Conservation (phyloP, 2,888 invertebrate species). For the Parnassius mnemosyne region DNA sequence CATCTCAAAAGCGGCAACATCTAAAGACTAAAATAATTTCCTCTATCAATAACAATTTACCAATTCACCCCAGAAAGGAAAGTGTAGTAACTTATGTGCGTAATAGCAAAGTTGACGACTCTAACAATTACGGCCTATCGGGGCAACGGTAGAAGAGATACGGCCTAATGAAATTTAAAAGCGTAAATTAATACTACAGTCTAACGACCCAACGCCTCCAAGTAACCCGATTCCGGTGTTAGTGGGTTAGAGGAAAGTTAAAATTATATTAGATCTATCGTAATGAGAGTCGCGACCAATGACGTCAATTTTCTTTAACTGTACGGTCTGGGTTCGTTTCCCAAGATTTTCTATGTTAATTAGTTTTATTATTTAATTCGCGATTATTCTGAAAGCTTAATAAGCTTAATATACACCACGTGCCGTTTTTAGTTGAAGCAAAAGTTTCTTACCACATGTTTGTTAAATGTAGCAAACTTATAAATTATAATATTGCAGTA, state of each 20-base stretch:
- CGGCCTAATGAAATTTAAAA: conserved; percentile 21
- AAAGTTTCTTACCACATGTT: too few relatives aligned
- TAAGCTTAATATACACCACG: too few relatives aligned
- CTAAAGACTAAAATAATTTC: conserved; percentile 7
- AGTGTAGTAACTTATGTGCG: conserved; percentile 14
- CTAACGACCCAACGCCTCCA: conserved; percentile 56
- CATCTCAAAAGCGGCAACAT: neutral
- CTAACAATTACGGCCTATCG: conserved; percentile 9
- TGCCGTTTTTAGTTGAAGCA: too few relatives aligned
- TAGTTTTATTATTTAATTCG: neutral
- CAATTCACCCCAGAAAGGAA: conserved; percentile 6
- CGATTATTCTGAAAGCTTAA: neutral
- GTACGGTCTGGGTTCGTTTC: conserved; percentile 8
- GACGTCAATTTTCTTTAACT: conserved; percentile 21
- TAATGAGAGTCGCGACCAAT: conserved; percentile 13
- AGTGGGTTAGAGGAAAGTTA: conserved; percentile 54
- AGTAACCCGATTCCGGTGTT: conserved; percentile 50
- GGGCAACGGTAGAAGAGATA: conserved; percentile 14
- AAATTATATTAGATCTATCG: conserved; percentile 27
- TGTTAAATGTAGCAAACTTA: too few relatives aligned
- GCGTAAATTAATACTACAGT: conserved; percentile 33
- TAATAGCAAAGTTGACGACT: conserved; percentile 6
- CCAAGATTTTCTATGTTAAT: conserved; percentile 3
- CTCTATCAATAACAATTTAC: conserved; percentile 17
- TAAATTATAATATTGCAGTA: too few relatives aligned